Percentiles rank a stretch among this genome's conserved stretches.
These are phyloP conservation scores for Brachionus manjavacas DNA, from an alignment of 1,140 invertebrate species.

Conservation along the genomic window DNA sequence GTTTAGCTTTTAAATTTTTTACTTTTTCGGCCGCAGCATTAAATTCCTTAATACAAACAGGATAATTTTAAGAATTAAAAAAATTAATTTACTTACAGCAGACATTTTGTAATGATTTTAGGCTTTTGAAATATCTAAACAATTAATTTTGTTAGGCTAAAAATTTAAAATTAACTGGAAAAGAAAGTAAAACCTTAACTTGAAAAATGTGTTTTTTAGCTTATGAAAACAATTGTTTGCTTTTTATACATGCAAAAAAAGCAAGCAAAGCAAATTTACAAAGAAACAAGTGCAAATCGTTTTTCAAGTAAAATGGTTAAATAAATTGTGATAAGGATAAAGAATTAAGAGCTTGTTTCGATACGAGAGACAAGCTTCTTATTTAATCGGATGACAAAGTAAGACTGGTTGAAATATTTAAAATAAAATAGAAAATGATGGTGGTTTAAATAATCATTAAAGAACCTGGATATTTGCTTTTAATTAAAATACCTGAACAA, in stretches of 20 bases:
- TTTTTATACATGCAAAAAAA: neutral
- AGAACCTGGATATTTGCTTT: neutral
- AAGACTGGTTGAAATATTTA: neutral
- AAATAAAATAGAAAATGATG: neutral
- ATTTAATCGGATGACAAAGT: neutral
- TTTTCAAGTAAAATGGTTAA: neutral
- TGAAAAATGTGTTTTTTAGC: neutral
- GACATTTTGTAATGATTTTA: slow-evolving; percentile 15
- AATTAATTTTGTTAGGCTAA: neutral
- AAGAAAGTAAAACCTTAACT: neutral
- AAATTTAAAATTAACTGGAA: neutral
- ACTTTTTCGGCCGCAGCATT: slow-evolving; percentile 47
- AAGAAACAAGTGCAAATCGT: neutral
- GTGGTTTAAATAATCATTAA: neutral
- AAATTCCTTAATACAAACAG: neutral
- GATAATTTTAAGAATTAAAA: neutral
- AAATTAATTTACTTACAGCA: neutral
- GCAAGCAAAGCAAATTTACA: neutral
- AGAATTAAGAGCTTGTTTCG: neutral
- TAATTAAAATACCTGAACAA: neutral
- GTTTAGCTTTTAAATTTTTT: slow-evolving; percentile 57
- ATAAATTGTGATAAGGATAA: neutral
- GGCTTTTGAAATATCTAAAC: neutral
- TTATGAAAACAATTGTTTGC: neutral
- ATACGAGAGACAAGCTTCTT: neutral